Conservation (phyloP, 2,797 vertebrate species). For the Mus spretus region DNA sequence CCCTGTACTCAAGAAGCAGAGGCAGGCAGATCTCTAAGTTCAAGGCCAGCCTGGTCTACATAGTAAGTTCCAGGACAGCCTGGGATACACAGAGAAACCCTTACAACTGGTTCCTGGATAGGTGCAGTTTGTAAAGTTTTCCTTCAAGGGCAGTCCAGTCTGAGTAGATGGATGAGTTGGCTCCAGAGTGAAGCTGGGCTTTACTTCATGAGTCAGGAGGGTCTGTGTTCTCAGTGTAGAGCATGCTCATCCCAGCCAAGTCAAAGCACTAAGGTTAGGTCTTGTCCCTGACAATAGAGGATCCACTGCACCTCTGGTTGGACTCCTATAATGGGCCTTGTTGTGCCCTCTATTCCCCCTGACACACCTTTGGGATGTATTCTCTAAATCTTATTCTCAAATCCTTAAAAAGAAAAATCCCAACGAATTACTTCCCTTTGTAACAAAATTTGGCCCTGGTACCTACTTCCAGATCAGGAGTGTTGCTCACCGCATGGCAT, state of each 20-base stretch:
- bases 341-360: neutral
- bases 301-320: neutral
- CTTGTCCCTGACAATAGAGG: neutral
- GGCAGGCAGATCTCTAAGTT: neutral
- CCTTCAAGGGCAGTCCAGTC: neutral
- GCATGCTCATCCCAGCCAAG: neutral
- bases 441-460: neutral
- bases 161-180: neutral
- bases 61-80: neutral
- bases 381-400: neutral
- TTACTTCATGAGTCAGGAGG: neutral
- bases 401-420: neutral
- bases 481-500: neutral
- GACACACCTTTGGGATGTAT: neutral
- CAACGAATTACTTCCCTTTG: neutral
- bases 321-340: neutral
- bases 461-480: neutral
- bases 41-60: neutral
- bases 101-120: neutral
- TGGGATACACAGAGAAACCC: neutral
- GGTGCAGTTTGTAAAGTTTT: neutral
- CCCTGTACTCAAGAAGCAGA: neutral
- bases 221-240: neutral
- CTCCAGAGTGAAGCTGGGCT: no score
- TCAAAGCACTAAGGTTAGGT: neutral